These are phyloP conservation scores for Drosophila varians DNA, from an alignment of 1,140 invertebrate species.

Conservation along the genomic window DNA sequence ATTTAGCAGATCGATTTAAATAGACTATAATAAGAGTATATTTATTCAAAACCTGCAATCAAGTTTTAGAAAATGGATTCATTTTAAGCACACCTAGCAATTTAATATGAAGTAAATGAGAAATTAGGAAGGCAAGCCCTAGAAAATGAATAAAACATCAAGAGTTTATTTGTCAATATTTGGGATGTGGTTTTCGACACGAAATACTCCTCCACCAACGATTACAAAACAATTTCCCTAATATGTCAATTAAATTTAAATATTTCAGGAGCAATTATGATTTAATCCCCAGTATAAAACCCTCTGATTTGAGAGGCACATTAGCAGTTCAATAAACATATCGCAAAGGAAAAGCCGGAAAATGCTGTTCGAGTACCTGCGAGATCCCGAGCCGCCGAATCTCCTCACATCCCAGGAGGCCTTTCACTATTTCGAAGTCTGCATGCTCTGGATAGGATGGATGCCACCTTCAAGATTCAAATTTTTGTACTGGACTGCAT, in stretches of 20 bases:
- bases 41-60: neutral
- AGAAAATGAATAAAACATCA: neutral
- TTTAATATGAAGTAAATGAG: too few relatives aligned
- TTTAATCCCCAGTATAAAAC: neutral
- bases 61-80: neutral
- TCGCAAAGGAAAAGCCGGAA: neutral
- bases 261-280: neutral
- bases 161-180: neutral
- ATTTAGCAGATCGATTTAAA: constrained; percentile 34
- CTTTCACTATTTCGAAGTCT: constrained; percentile 27
- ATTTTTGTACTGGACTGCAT: neutral
- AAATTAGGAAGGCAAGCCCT: too few relatives aligned
- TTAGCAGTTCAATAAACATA: neutral
- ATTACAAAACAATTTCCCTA: neutral
- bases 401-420: constrained; percentile 24
- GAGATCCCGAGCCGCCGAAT: constrained; percentile 8
- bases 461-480: constrained; percentile 1
- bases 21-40: neutral
- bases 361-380: constrained; percentile 31
- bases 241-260: constrained; percentile 3
- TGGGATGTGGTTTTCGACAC: too few relatives aligned
- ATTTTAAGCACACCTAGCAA: neutral
- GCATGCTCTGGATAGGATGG: constrained; percentile 43
- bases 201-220: neutral
- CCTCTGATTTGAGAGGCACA: neutral